A percentile compares a stretch with the other conserved stretches of the same genome.
Evolutionary conservation across 2,888 invertebrate genomes (phyloP).

Genomic region (Brachyopa scutellaris): DNA sequence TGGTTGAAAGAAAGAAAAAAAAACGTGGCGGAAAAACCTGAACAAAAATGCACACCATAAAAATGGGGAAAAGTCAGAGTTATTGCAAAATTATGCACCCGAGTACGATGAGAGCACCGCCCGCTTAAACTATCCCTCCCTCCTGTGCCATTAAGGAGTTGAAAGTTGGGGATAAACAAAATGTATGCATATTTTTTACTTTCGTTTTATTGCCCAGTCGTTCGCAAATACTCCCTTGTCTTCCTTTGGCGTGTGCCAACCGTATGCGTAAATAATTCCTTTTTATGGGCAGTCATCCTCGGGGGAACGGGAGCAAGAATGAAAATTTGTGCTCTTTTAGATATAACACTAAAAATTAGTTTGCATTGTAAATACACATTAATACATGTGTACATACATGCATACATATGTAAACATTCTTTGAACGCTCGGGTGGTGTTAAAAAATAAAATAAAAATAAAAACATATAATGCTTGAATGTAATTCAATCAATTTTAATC

Average conservation of each 20-base stretch:
- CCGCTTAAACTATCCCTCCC: conserved; percentile 24
- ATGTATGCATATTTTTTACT: conserved; percentile 59
- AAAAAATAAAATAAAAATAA: too few relatives aligned
- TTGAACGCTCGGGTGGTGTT: too few relatives aligned
- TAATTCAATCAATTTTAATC: too few relatives aligned
- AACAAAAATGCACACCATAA: conserved; percentile 55
- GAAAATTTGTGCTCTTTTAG: conserved; percentile 31
- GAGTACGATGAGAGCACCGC: conserved; percentile 11
- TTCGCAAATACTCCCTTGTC: conserved; percentile 26
- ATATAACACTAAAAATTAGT: conserved; percentile 50
- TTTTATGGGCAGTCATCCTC: conserved; percentile 24
- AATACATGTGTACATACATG: too few relatives aligned
- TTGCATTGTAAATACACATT: conserved; percentile 10
- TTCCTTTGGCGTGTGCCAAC: background rate
- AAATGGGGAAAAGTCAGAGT: conserved; percentile 41
- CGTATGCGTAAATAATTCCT: conserved; percentile 44
- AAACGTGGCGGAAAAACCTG: background rate
- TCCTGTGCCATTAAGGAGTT: conserved; percentile 34
- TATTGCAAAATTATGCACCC: conserved; percentile 64
- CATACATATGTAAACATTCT: too few relatives aligned
- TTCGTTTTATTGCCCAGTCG: conserved; percentile 52
- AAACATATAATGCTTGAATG: too few relatives aligned
- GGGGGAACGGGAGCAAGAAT: background rate
- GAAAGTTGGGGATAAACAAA: conserved; percentile 56
- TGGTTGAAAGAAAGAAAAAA: background rate